phyloP scores from a whole-genome alignment of 1,140 invertebrate genomes.

The Polypedilum vanderplanki region DNA sequence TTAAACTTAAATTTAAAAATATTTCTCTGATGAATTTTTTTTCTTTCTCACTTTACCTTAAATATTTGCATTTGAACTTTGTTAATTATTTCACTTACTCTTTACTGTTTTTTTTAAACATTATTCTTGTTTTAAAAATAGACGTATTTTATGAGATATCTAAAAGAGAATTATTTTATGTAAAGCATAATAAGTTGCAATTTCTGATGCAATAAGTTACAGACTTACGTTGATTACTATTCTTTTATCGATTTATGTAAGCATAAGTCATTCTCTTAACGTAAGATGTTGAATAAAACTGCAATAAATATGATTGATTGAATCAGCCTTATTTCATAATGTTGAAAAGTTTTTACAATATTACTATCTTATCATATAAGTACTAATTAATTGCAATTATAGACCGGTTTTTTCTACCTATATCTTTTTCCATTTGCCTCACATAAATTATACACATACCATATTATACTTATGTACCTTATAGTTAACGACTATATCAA shows the following conservation, averaged over 20 bases:
- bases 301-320: neutral
- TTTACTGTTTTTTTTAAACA: neutral
- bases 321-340: neutral
- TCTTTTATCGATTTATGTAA: no score
- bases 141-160: no score
- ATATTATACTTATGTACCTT: no score
- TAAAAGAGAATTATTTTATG: no score
- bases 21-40: neutral
- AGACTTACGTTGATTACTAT: no score
- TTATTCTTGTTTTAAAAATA: no score
- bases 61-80: conserved; percentile 1
- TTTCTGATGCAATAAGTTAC: no score
- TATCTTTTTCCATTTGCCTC: neutral
- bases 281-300: neutral
- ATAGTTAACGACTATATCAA: no score
- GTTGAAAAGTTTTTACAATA: conserved; percentile 6
- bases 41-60: neutral
- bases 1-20: conserved; percentile 10
- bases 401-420: neutral
- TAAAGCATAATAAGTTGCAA: no score
- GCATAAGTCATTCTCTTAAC: no score
- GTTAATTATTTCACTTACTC: conserved; percentile 18
- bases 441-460: no score
- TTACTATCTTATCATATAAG: neutral
- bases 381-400: conserved; percentile 12